Base-by-base conservation (phyloP, 2,888 invertebrate species). In the Abscondita cerata region DNA sequence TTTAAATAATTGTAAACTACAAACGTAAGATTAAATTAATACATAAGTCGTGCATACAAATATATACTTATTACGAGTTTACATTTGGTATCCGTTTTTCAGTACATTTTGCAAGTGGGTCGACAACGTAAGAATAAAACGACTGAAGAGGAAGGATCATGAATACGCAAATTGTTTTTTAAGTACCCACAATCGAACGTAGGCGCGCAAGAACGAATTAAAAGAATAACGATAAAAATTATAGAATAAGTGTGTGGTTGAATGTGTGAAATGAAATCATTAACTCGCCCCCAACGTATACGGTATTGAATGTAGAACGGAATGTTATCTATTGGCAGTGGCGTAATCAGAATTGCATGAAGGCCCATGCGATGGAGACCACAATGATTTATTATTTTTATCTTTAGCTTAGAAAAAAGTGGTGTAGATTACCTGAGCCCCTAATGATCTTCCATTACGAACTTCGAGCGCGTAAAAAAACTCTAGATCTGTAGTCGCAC, bases 371-470 rank as follows among this genome's bases (percentile, higher is more conserved):
- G 70, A 76, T 75, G 74, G 73, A 77, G 74, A 75, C 74, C 75
- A 75, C 77, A 78, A 78, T 79, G 78, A 80, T 80, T 79, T 78
- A 80, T 80, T 78, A 78, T 78, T 80, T 80, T 79, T 79, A 79
- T 79, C 79, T 76, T 67, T 67, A 70, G 70, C 72, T 75, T 76
- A 73, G 70, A 74, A 70, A 76, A 78, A 76, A 75, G 73, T 70
- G 71, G 72, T 70, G 76, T 72, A 80, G 79, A 80, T 79, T 79
- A 79, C 79, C 80, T 78, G 78, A 70, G 33, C 74, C 76, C 78
- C 78, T 80, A 80, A 80, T 80, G 80, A 80, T 80, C 76, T 73
- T 72, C 79, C 80, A 80, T 80, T 80, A 80, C 78, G 76, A 75
- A 71, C 69, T 70, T 65, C 71, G 65, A 70, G 71, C 70, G 70